phyloP scores from a whole-genome alignment of 2,113 vertebrate species.

The Lates calcarifer region DNA sequence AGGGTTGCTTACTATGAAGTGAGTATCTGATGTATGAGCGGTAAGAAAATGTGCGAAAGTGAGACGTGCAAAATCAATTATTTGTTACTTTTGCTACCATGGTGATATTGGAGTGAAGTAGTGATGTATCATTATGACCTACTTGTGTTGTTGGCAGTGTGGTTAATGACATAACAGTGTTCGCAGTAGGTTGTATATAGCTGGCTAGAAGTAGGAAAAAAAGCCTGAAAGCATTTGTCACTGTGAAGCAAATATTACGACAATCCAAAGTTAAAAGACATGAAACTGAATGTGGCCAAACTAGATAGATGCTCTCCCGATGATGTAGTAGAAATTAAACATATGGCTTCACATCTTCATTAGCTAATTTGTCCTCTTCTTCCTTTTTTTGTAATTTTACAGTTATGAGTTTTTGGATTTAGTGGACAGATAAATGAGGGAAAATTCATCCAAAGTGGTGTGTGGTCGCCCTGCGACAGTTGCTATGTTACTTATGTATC shows the following conservation, averaged over 20 bases:
- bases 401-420: slow-evolving; percentile 61
- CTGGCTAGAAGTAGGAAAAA: background rate
- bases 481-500: slow-evolving; percentile 83
- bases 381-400: slow-evolving; percentile 45
- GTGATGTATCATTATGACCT: slow-evolving; percentile 53
- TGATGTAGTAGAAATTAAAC: slow-evolving; percentile 2
- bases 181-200: background rate
- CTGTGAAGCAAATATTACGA: slow-evolving; percentile 7
- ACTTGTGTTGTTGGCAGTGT: slow-evolving; percentile 54
- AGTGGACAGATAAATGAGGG: slow-evolving; percentile 65
- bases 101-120: slow-evolving; percentile 38
- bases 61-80: slow-evolving; percentile 29
- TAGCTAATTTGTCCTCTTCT: slow-evolving; percentile 29
- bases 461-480: slow-evolving; percentile 82
- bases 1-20: background rate
- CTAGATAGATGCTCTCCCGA: too few species aligned
- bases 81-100: slow-evolving; percentile 69
- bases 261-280: background rate
- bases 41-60: background rate
- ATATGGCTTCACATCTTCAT: slow-evolving; percentile 47
- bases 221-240: slow-evolving; percentile 16
- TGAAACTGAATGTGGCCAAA: background rate
- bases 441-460: slow-evolving; percentile 57
- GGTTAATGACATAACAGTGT: slow-evolving; percentile 38
- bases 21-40: slow-evolving; percentile 7